Base-by-base conservation (phyloP, 2,888 invertebrate species). In the Uropetala carovei region DNA sequence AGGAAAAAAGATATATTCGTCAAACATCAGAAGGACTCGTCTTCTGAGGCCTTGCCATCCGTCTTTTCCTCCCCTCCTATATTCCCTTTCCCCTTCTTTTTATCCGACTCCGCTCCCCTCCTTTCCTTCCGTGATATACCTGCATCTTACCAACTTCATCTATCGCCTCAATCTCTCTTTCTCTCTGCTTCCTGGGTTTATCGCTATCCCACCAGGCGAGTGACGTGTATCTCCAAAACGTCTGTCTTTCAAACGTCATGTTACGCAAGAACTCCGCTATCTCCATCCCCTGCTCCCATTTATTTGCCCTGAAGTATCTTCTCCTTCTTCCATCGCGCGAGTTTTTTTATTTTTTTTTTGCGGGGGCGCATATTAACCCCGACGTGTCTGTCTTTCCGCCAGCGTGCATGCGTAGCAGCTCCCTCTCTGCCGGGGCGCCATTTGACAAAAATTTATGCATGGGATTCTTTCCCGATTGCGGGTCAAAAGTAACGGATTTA, bases 1-100 rank as follows among this genome's bases (percentile, higher is more conserved):
- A 27, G 27, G 30, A 86, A 30, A 89, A 86, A 30, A 89, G 64
- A 64, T n/a, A 89, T n/a, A 30, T 64, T 89, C 89, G 86, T 86
- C 89, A 89, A 68, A 64, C 89, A 89, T 89, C 64, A 89, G 89
- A 27, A 64, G 43, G n/a, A 43, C 43, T 43, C 43, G 43, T 64
- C 68, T 9, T n/a, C 89, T 30, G 60, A 43, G 30, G 43, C n/a
- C 43, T n/a, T 64, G 60, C 83, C 43, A 43, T 43, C 43, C 43
- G 43, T 43, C 43, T 43, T 43, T 43, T 43, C 43, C 43, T 1
- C 43, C 43, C 43, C 43, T 43, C 43, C 43, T 43, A 43, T 43
- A n/a, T 75, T 75, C 9, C 75, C 22, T 22, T 27, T 75, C 22
- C 27, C 18, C 75, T 5, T 5, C 5, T 5, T 43, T 43, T 43